These are phyloP conservation scores for Tolmerus cingulatus DNA, from an alignment of 2,888 invertebrate species.

Conservation along the genomic window DNA sequence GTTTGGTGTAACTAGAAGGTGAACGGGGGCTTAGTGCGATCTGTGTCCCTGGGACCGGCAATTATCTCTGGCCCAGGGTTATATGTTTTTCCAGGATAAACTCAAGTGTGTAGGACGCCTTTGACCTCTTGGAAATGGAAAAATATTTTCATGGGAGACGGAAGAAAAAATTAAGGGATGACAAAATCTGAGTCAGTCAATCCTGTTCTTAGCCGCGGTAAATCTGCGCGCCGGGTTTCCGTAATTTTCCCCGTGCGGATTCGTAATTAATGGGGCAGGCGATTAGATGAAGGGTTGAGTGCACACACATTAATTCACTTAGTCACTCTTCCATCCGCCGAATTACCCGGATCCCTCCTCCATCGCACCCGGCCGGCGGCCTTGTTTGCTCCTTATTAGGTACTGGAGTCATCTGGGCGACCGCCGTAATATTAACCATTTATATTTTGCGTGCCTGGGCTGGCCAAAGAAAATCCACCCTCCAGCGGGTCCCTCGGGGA, in stretches of 20 bases:
- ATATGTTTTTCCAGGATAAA: background rate
- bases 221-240: background rate
- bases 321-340: background rate
- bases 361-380: background rate
- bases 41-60: background rate
- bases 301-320: constrained; percentile 31
- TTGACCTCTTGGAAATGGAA: background rate
- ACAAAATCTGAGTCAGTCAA: background rate
- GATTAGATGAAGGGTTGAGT: constrained; percentile 23
- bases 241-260: background rate
- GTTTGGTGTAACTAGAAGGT: constrained; percentile 1
- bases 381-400: background rate
- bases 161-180: background rate
- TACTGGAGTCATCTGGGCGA: constrained; percentile 8
- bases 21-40: background rate
- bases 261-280: constrained; percentile 16
- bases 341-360: background rate
- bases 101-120: background rate
- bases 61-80: background rate
- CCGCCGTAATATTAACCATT: constrained; percentile 4
- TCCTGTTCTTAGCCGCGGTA: background rate
- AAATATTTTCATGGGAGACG: background rate
- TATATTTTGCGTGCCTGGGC: background rate
- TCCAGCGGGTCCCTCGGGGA: background rate
- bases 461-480: background rate